A percentile compares a stretch with the other conserved stretches of the same genome.
phyloP scores from a whole-genome alignment of 2,113 vertebrate species.

The Cryptomyrus ogoouensis region DNA sequence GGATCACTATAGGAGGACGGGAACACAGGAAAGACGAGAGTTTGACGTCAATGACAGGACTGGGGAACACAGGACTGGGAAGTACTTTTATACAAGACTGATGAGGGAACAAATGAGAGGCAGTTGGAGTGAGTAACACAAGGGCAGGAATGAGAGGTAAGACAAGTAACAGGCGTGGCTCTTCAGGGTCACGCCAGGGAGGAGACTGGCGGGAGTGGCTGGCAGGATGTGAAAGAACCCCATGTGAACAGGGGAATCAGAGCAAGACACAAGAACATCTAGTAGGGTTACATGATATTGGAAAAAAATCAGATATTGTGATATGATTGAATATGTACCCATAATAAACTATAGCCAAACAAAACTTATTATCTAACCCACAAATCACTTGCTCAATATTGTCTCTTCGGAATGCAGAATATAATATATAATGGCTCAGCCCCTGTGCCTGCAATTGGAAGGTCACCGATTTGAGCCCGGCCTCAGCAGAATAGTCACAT shows the following conservation, averaged over 20 bases:
- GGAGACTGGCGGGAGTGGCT: neutral
- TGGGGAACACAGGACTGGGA: neutral
- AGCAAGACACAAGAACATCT: neutral
- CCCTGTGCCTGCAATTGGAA: neutral
- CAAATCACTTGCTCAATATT: neutral
- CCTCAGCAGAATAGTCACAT: neutral
- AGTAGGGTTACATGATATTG: neutral
- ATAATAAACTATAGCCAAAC: neutral
- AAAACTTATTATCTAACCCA: neutral
- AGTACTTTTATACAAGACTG: neutral
- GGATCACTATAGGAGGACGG: neutral
- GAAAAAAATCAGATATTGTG: neutral
- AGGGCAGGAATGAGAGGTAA: neutral
- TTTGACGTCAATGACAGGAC: neutral
- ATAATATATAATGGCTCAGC: neutral
- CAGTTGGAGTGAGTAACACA: neutral
- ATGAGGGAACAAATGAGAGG: neutral
- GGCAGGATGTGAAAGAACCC: neutral
- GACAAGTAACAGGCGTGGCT: neutral
- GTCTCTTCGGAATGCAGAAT: neutral
- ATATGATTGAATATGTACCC: neutral
- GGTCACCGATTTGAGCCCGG: neutral
- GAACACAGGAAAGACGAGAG: neutral
- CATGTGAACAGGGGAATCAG: neutral
- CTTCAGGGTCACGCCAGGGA: neutral